A percentile compares a stretch with the other conserved stretches of the same genome.
phyloP scores from a whole-genome alignment of 2,888 invertebrate species.

The Nephrotoma appendiculata region DNA sequence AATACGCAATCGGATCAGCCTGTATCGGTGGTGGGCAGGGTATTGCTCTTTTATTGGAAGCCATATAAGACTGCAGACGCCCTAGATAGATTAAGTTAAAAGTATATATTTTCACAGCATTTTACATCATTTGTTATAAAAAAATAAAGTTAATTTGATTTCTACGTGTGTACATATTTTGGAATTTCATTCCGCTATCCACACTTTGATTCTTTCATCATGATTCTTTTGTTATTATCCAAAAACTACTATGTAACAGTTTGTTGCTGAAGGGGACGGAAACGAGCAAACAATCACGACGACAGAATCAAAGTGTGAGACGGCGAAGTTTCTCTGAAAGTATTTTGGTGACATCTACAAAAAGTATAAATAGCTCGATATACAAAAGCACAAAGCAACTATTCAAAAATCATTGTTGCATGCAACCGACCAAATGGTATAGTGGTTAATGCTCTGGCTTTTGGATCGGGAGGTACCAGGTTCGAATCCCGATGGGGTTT shows the following conservation, averaged over 20 bases:
- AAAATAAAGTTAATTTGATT: neutral
- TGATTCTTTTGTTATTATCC: too few relatives aligned
- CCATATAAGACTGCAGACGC: conserved; percentile 34
- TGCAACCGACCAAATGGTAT: too few relatives aligned
- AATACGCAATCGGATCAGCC: conserved; percentile 85
- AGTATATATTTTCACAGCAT: neutral
- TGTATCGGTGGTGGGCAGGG: conserved; percentile 99
- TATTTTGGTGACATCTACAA: neutral
- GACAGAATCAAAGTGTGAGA: too few relatives aligned
- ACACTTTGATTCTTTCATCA: too few relatives aligned
- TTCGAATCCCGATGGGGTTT: too few relatives aligned
- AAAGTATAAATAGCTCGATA: neutral
- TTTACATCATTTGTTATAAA: neutral
- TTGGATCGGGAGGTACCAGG: too few relatives aligned
- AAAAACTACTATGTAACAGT: too few relatives aligned
- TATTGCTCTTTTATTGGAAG: conserved; percentile 82
- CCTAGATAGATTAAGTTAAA: neutral
- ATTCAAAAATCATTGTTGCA: neutral
- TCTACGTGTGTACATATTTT: neutral
- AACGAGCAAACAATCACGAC: too few relatives aligned
- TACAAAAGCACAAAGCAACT: neutral
- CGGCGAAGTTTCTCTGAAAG: neutral
- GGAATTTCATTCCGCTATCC: neutral
- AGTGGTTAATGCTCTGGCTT: too few relatives aligned
- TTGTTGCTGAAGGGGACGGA: too few relatives aligned